Evolutionary conservation across 2,113 vertebrate genomes (phyloP), one percentile per base, ranked within the genome.

Genomic region (Malurus elegans): DNA sequence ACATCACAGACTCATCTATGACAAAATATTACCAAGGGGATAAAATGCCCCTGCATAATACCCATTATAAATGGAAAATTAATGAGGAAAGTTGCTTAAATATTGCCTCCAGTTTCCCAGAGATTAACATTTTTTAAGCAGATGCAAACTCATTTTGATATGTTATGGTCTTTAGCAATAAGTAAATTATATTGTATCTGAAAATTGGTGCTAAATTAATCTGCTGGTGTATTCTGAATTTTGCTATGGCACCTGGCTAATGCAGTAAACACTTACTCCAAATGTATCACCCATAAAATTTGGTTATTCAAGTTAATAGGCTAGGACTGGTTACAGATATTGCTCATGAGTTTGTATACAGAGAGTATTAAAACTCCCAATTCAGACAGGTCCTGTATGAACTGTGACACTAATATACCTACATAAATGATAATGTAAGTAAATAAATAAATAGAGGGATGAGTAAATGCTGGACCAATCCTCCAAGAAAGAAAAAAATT

Each of bases 21-120:
- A 96, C 75, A 75, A 86, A 85, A 50, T 50, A n/a, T 95, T 83
- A 86, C 79, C 48, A 92, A 62, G 84, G 72, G 79, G 54, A 86
- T 93, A 90, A 96, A 96, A 96, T 54, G 72, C 60, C 94, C 56
- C 69, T 85, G 90, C 66, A 92, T 42, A 94, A 92, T 58, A 57
- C 36, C 91, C 53, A 93, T 76, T 95, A 92, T 69, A 97, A 97
- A 96, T 66, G 82, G 90, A 97, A 98, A 97, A 97, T 88, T 96
- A 97, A 97, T 71, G 79, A 95, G 84, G 24, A 97, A 97, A 92
- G 60, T 75, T 97, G 80, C 76, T 97, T 92, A 91, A 96, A 97
- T 96, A 93, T 79, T 96, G 76, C 71, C 42, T 97, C 47, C 44
- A 61, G 45, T 72, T 92, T 93, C 86, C 76, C 69, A 94, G 47